A percentile compares a stretch with the other conserved stretches of the same genome.
These are phyloP conservation scores for Protonibea diacanthus DNA, from an alignment of 2,797 vertebrate genomes.

Conservation along the genomic window DNA sequence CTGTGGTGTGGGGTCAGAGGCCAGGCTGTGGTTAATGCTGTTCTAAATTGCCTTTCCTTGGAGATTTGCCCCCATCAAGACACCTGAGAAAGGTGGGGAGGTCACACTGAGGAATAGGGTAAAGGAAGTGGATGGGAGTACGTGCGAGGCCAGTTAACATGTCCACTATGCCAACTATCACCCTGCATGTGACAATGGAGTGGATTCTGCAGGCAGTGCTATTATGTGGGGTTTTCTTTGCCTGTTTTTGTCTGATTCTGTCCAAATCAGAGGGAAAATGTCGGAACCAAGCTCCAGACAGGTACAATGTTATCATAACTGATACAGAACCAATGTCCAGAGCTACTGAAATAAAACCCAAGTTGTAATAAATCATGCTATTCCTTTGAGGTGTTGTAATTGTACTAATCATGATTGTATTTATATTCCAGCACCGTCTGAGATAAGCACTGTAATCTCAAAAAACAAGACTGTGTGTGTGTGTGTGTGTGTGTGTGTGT, in stretches of 20 bases:
- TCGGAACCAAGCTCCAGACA: not conserved
- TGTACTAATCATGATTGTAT: not conserved
- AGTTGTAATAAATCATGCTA: not conserved
- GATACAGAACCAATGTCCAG: not conserved
- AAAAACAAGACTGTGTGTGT: not conserved
- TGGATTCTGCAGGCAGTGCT: constrained; percentile 22
- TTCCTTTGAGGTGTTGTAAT: not conserved
- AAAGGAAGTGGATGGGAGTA: constrained; percentile 30
- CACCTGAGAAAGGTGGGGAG: constrained; percentile 68
- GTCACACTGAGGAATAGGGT: constrained; percentile 46
- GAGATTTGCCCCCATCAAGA: constrained; percentile 71
- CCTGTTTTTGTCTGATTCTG: constrained; percentile 7
- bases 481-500: not conserved
- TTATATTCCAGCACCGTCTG: not conserved
- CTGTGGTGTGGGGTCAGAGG: constrained; percentile 70
- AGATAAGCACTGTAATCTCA: not conserved
- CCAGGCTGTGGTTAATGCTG: constrained; percentile 74
- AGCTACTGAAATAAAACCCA: not conserved
- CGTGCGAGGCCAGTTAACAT: constrained; percentile 39
- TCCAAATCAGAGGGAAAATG: not conserved
- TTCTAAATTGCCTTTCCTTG: constrained; percentile 81
- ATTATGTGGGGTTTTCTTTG: not conserved
- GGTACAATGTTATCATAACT: not conserved
- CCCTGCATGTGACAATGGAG: constrained; percentile 11
- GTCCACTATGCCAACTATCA: constrained; percentile 35